Evolutionary conservation across 2,888 invertebrate species (phyloP).

Genomic region (Lithosia quadra): DNA sequence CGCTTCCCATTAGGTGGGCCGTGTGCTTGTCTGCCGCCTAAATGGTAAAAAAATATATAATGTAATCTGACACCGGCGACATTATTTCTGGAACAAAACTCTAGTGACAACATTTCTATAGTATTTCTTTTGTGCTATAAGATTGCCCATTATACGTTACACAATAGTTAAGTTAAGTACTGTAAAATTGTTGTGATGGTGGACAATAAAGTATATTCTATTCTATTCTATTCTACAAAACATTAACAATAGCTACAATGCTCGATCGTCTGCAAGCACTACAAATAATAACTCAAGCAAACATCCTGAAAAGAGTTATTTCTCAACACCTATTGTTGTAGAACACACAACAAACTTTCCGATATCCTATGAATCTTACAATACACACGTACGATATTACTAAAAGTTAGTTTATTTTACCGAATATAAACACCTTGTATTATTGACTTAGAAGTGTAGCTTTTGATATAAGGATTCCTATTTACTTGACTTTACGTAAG

Average conservation of each 20-base stretch:
- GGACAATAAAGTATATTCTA: no score
- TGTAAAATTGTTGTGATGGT: no score
- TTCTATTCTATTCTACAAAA: background rate
- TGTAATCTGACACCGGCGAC: no score
- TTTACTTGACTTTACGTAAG: background rate
- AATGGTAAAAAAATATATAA: no score
- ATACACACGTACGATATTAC: slow-evolving; percentile 1
- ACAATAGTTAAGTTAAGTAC: no score
- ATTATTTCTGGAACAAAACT: background rate
- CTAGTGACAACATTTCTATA: no score
- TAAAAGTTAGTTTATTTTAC: slow-evolving; percentile 11
- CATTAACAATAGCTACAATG: background rate
- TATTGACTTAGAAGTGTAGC: slow-evolving; percentile 4
- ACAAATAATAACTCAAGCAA: slow-evolving; percentile 8
- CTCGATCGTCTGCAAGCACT: background rate
- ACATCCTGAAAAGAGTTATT: slow-evolving; percentile 6
- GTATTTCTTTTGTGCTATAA: no score
- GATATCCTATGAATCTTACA: slow-evolving; percentile 11
- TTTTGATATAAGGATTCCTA: background rate
- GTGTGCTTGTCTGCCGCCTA: no score
- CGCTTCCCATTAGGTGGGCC: no score
- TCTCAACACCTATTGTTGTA: background rate
- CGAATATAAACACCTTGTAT: slow-evolving; percentile 14
- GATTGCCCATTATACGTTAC: no score
- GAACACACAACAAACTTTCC: slow-evolving; percentile 8